Conservation (phyloP, 2,797 vertebrate species). For the Eulemur mongoz region DNA sequence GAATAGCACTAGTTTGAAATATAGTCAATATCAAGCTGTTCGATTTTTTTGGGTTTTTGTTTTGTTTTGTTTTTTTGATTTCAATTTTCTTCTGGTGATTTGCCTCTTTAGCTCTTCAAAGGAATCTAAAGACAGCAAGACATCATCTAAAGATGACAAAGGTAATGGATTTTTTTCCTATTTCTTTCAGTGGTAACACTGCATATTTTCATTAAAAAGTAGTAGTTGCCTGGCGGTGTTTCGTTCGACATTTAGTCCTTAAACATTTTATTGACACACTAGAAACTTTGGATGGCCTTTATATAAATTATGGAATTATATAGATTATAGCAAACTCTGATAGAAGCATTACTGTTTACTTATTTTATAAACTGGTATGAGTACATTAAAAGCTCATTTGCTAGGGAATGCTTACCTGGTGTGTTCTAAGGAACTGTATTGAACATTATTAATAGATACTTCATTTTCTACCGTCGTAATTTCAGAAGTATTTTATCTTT, state of each 20-base stretch:
- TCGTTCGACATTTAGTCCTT: conserved; percentile 24
- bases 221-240: background rate
- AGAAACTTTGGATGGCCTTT: background rate
- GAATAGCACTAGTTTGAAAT: conserved; percentile 81
- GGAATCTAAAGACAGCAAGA: conserved; percentile 96
- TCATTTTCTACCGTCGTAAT: conserved; percentile 8
- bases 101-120: conserved; percentile 94
- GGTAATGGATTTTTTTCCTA: conserved; percentile 86
- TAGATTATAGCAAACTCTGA: background rate
- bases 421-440: background rate
- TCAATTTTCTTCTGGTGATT: conserved; percentile 89
- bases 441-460: background rate
- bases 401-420: background rate
- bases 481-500: conserved; percentile 36
- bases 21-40: conserved; percentile 79
- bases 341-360: background rate
- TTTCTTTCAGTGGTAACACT: conserved; percentile 48
- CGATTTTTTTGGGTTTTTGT: conserved; percentile 65
- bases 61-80: conserved; percentile 77
- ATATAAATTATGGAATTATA: background rate
- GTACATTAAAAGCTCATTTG: conserved; percentile 17
- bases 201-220: conserved; percentile 11
- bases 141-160: conserved; percentile 94
- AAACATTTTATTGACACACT: background rate
- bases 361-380: conserved; percentile 9